Evolutionary conservation across 2,113 vertebrate species (phyloP).

Genomic region (Peromyscus maniculatus): DNA sequence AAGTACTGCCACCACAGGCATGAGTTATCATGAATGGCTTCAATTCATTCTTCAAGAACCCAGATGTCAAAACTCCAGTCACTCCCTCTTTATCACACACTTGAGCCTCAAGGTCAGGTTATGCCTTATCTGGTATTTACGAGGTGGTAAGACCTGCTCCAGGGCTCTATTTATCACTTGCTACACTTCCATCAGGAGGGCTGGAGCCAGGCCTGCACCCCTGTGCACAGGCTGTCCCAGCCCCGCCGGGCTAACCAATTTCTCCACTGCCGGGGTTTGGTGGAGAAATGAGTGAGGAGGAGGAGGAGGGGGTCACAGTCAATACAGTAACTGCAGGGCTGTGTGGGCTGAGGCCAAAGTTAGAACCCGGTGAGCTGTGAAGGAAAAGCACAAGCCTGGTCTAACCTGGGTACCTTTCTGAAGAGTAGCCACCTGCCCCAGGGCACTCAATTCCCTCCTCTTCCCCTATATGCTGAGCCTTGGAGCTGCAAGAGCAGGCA

Average conservation of each 20-base stretch:
- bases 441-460: not conserved
- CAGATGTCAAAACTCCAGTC: not conserved
- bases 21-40: not conserved
- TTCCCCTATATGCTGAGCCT: not conserved
- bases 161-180: rapidly evolving
- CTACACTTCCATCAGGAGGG: not conserved
- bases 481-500: no score
- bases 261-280: not conserved
- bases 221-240: not conserved
- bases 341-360: not conserved
- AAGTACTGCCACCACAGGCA: not conserved
- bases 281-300: not conserved
- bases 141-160: not conserved
- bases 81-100: not conserved
- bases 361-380: not conserved
- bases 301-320: not conserved
- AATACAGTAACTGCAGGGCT: not conserved
- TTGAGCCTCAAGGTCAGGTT: not conserved
- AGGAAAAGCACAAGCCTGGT: not conserved
- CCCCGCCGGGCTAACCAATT: not conserved
- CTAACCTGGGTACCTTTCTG: not conserved
- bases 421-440: not conserved
- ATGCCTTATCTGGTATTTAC: not conserved
- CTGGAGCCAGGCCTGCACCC: no score
- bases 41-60: not conserved